Percentiles rank a stretch among this genome's conserved stretches.
Evolutionary conservation across 2,113 vertebrate species (phyloP).

Genomic region (Pollachius pollachius): DNA sequence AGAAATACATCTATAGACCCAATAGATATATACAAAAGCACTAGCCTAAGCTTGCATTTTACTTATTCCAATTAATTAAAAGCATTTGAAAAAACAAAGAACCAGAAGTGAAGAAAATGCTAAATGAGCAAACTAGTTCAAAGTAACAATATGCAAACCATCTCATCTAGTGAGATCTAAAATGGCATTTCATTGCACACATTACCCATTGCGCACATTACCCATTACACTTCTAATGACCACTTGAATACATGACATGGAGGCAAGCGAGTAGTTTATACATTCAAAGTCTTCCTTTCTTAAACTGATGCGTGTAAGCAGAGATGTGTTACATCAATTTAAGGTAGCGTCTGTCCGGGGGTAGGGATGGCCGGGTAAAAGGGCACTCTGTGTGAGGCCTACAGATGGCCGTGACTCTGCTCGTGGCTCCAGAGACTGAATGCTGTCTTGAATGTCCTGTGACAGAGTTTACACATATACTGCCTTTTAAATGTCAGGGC

Average conservation of each 20-base stretch:
- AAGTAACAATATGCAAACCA: conserved; percentile 44
- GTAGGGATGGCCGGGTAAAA: not conserved
- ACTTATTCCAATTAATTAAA: conserved; percentile 42
- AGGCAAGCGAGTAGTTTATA: conserved; percentile 59
- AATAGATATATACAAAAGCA: conserved; percentile 40
- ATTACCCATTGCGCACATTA: no score
- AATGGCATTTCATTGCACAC: conserved; percentile 64
- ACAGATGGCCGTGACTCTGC: conserved; percentile 86
- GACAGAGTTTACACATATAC: conserved; percentile 98
- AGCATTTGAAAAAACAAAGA: conserved; percentile 46
- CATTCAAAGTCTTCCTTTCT: conserved; percentile 65
- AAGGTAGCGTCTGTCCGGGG: conserved; percentile 4
- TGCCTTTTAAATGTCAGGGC: conserved; percentile 96
- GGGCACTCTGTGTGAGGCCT: conserved; percentile 13
- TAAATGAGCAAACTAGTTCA: conserved; percentile 27
- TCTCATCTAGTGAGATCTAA: conserved; percentile 33
- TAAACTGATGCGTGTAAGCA: conserved; percentile 35
- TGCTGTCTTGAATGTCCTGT: conserved; percentile 96
- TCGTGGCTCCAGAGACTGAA: conserved; percentile 99
- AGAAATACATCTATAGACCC: conserved; percentile 37
- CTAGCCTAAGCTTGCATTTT: conserved; percentile 48
- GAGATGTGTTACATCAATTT: conserved; percentile 31
- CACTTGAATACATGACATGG: conserved; percentile 49
- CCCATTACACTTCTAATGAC: conserved; percentile 52
- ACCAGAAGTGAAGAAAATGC: conserved; percentile 42